phyloP scores from a whole-genome alignment of 30 jellyfish, hydroid and myxozoan genomes.

The Aurelia sp. region DNA sequence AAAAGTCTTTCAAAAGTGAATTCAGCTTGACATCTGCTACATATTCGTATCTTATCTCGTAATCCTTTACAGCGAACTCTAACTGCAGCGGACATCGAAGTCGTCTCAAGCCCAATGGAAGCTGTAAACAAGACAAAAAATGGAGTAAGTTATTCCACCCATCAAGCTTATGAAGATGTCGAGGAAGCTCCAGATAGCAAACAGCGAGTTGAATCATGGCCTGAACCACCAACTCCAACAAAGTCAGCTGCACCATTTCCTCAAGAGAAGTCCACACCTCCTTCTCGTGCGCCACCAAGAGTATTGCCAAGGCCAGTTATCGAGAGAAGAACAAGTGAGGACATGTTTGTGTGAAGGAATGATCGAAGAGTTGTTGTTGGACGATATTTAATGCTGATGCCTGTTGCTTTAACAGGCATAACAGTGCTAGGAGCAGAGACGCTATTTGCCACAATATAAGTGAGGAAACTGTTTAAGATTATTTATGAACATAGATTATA shows the following conservation, averaged over 20 bases:
- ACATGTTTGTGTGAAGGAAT: conserved; percentile 7
- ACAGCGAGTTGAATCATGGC: conserved; percentile 41
- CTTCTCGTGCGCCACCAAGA: conserved; percentile 58
- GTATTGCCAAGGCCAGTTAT: conserved; percentile 47
- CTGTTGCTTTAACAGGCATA: too few species aligned
- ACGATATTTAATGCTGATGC: too few species aligned
- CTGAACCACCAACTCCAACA: conserved; percentile 42
- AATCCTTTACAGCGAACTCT: conserved; percentile 22
- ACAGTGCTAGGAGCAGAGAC: too few species aligned
- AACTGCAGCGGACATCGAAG: conserved; percentile 56
- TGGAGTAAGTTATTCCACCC: conserved; percentile 26
- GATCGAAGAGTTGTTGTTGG: too few species aligned
- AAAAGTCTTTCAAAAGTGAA: too few species aligned
- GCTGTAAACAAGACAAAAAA: conserved; percentile 24
- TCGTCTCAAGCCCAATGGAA: conserved; percentile 60
- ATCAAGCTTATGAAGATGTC: conserved; percentile 12
- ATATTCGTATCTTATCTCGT: too few species aligned
- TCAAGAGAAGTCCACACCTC: conserved; percentile 16
- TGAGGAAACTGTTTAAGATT: too few species aligned
- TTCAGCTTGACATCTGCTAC: too few species aligned
- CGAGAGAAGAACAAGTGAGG: conserved; percentile 13
- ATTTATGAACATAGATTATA: too few species aligned
- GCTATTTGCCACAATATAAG: too few species aligned
- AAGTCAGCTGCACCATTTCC: not conserved
- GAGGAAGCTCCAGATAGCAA: not conserved